phyloP scores from a whole-genome alignment of 2,113 vertebrate species.

The Pterocles burchelli region DNA sequence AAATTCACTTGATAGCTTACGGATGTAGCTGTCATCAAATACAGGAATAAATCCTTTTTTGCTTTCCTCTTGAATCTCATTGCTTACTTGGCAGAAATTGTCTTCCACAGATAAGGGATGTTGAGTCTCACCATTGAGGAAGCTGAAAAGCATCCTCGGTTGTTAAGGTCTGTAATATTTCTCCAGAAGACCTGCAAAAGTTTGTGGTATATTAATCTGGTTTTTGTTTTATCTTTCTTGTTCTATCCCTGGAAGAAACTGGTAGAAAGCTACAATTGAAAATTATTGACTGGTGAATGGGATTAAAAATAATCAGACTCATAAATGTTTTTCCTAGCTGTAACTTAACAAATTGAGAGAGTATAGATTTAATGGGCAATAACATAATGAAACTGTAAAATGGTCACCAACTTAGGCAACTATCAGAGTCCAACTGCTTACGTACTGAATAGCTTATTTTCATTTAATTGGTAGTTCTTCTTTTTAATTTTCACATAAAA shows the following conservation, averaged over 20 bases:
- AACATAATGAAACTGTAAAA: not conserved
- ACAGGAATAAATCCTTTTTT: constrained; percentile 22
- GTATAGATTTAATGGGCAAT: not conserved
- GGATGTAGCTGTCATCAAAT: not conserved
- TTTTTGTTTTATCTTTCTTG: not conserved
- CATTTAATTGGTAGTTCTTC: not conserved
- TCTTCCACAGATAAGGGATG: not conserved
- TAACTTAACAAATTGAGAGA: constrained; percentile 1
- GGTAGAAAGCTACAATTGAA: not conserved
- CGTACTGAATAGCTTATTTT: not conserved
- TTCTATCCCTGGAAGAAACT: not conserved
- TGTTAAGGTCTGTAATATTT: not conserved
- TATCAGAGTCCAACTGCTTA: not conserved
- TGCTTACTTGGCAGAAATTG: constrained; percentile 10
- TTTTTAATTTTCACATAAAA: constrained; percentile 18
- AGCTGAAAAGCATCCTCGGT: not conserved
- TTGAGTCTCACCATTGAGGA: not conserved
- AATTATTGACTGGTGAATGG: not conserved
- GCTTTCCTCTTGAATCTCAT: constrained; percentile 32
- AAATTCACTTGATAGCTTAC: constrained; percentile 19
- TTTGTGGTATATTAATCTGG: not conserved
- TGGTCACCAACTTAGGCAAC: not conserved
- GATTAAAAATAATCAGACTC: not conserved
- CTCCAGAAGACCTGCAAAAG: not conserved
- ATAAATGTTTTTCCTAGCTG: not conserved